Evolutionary conservation across 2,888 invertebrate species (phyloP), one percentile per base, ranked within the genome.

Genomic region (Latheticus oryzae): DNA sequence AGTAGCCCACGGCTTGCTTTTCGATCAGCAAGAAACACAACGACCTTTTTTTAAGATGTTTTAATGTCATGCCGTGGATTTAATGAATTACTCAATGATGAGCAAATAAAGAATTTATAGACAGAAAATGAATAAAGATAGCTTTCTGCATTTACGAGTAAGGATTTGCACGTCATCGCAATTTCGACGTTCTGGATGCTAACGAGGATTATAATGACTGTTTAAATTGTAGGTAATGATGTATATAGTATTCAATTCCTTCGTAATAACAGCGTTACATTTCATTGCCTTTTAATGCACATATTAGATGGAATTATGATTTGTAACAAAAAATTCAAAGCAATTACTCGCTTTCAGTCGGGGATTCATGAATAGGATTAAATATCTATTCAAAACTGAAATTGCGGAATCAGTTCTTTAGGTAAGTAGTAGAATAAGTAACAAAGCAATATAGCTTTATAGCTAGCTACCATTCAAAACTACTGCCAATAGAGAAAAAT

Each of bases 171-270:
- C 33, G 35, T 47, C 5, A 30, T 43, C 12, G 30, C 9, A 35
- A 33, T 47, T 47, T 35, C 13, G 12, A 7, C 24, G 24, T 35
- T 47, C 24, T 47, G 23, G 28, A 35, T 35, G 26, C 23, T 37
- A 50, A 50, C 50, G 12, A 37, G 37, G 19, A 37, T 7, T 12
- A 4, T 50, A 50, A 50, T 37, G 50, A 50, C 28, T 19, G 37
- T 37, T 37, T 50, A 37, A 50, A 37, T 50, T 26, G 38, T 50
- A 38, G 38, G 26, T 50, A 50, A 50, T 50, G 37, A 50, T 28
- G 26, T 11, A 32, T 17, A 13, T 23, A 7, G 42, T 13, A 16
- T 43, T 42, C 16, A 28, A 19, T 43, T 28, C 16, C 8, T 21
- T 13, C 8, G 42, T 45, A 45, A 45, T 45, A 32, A 33, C 45